Base-by-base conservation (phyloP, 2,888 invertebrate genomes). In the Ypsolopha sequella region DNA sequence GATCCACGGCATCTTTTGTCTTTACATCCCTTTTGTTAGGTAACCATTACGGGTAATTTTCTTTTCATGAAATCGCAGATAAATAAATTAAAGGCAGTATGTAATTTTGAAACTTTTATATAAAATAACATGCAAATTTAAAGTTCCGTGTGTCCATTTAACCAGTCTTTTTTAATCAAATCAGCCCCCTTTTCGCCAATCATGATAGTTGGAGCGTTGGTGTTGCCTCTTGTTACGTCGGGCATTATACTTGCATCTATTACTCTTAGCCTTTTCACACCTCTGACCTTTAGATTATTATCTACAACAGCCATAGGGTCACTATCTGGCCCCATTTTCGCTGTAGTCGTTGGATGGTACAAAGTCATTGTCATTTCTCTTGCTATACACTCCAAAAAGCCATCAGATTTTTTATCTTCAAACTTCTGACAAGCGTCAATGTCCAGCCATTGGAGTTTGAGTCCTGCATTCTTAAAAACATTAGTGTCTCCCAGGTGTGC, bases 321-420 rank as follows among this genome's bases (percentile, higher is more conserved):
- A 14, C 52, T 51, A 6, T 51, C 39, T 13, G 59, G 59, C 0
- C 87, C 90, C 88, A 90, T 90, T 62, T 86, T 85, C 59, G 82
- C 81, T 0, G 89, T 89, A 53, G 89, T 88, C 2, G 85, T 85
- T 8, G 88, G 88, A 60, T 90, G 89, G 60, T 89, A 89, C 36
- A 73, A 69, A 34, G 66, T 63, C 14, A 52, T 51, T 3, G 73
- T 71, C 45, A 70, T 62, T 13, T 68, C 65, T 33, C 68, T 64
- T 1, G 71, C 66, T 6, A 69, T 56, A 55, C 84, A 85, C 51
- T 64, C 70, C 63, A 75, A 67, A 58, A 76, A 80, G 1, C 60
- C 61, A 8, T 66, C 64, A n/a, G 63, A 60, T 38, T 55, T 55
- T 39, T 59, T 62, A 24, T 24, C 24, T 24, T 63, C 58, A 13